Percentiles rank a stretch among this genome's conserved stretches.
Evolutionary conservation across 2,113 vertebrate genomes (phyloP).

Genomic region (Odobenus rosmarus): DNA sequence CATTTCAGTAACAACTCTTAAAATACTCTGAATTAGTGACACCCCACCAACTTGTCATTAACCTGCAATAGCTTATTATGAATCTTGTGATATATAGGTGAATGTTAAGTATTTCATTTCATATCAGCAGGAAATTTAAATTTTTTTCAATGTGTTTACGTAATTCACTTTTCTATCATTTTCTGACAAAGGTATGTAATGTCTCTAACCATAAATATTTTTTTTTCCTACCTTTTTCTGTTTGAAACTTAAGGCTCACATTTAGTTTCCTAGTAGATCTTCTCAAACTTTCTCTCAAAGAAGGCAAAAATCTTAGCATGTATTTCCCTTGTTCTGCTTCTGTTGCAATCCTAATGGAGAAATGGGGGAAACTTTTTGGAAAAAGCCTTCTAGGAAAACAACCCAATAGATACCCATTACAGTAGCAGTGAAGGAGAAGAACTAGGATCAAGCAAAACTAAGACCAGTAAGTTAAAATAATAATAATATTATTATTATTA

Average conservation of each 20-base stretch:
- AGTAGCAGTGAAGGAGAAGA: neutral
- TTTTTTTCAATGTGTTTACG: neutral
- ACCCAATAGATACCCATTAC: neutral
- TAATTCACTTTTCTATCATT: neutral
- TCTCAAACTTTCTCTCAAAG: neutral
- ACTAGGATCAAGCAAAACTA: neutral
- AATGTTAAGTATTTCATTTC: neutral
- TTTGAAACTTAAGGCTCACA: neutral
- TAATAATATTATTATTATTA: neutral
- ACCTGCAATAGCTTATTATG: neutral
- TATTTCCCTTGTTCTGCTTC: neutral
- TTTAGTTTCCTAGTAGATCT: neutral
- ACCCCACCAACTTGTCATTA: neutral
- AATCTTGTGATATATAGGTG: neutral
- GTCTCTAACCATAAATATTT: neutral
- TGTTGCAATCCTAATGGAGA: neutral
- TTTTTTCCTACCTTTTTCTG: neutral
- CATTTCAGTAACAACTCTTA: neutral
- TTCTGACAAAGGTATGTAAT: neutral
- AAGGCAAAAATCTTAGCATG: neutral
- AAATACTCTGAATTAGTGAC: neutral
- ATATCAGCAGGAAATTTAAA: neutral
- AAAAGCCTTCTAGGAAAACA: neutral
- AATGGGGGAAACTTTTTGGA: neutral
- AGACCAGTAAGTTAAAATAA: neutral